Conservation (phyloP, 2,797 vertebrate genomes). For the Argentina silus region DNA sequence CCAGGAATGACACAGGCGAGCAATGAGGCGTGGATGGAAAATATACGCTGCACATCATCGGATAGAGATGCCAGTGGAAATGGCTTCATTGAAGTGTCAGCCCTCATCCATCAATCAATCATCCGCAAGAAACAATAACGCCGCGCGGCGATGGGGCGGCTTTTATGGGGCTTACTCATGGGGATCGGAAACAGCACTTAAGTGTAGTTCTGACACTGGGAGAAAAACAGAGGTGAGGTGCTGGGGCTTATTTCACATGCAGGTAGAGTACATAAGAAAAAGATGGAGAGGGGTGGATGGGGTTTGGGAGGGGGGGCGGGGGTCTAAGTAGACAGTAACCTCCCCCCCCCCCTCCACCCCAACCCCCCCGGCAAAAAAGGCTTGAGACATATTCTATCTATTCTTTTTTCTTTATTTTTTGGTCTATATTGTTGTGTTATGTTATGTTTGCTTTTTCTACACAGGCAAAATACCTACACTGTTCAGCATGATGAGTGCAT, state of each 20-base stretch:
- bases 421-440: not conserved
- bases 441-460: not conserved
- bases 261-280: conserved; percentile 61
- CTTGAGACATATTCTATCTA: not conserved
- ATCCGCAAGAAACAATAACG: conserved; percentile 99
- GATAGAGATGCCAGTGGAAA: conserved; percentile 99
- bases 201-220: conserved; percentile 94
- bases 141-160: conserved; percentile 86
- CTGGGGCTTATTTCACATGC: conserved; percentile 69
- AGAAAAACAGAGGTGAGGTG: conserved; percentile 72
- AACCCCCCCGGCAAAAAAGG: conserved; percentile 27
- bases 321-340: conserved; percentile 50
- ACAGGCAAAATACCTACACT: not conserved
- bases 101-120: conserved; percentile 99
- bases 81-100: conserved; percentile 99
- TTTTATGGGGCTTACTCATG: conserved; percentile 99
- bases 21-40: conserved; percentile 99
- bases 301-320: too few species aligned
- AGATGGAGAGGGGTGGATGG: conserved; percentile 44
- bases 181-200: conserved; percentile 97
- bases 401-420: not conserved
- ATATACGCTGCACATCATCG: conserved; percentile 99
- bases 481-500: not conserved
- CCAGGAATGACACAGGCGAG: conserved; percentile 99
- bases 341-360: too few species aligned